Base-by-base conservation (phyloP, 2,888 invertebrate species). In the Pyrocoelia pectoralis region DNA sequence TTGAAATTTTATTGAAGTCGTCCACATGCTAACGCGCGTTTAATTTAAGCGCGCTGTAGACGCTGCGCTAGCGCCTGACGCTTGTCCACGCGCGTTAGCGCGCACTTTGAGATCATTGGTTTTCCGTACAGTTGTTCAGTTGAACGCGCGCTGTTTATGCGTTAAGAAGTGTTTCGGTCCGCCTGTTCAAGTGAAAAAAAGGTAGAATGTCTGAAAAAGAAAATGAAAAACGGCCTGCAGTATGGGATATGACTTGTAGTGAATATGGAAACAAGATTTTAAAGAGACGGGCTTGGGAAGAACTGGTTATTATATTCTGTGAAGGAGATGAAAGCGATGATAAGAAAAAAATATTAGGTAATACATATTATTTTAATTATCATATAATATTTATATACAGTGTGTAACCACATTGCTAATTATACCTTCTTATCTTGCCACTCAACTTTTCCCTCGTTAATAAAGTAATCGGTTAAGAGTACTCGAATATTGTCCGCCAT, bases 291-390 rank as follows among this genome's bases (percentile, higher is more conserved):
- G 53, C 54, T 13, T 56, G 53, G 58, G 38, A 59, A 24, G 52
- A 59, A 15, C 43, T 59, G 6, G 59, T 59, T 6, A 24, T 40
- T 15, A 40, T 59, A 18, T 59, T 59, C 33, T 19, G 59, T 49
- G 18, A 49, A 49, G 12, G 8, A 13, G 19, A 18, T 24, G 49
- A 24, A 2, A 24, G 9, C 13, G 49, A 18, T 2, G 24, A 49
- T 14, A 12, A 43, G 43, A 43, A 43, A 15, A 13, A 43, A 43
- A 43, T 14, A 13, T 14, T 43, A 14, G 2, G 43, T 43, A 43
- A 6, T 43, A 13, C 2, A 13, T 13, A 43, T 43, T 38, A 38
- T 38, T 38, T 38, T 10, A 38, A 6, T 38, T 38, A 3, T 38
- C 10, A 38, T 10, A 38, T 10, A 6, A 43, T 14, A 24, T 24